A percentile compares a stretch with the other conserved stretches of the same genome.
phyloP scores from a whole-genome alignment of 1,140 invertebrate species.

The Pseudachorutes palmiensis region DNA sequence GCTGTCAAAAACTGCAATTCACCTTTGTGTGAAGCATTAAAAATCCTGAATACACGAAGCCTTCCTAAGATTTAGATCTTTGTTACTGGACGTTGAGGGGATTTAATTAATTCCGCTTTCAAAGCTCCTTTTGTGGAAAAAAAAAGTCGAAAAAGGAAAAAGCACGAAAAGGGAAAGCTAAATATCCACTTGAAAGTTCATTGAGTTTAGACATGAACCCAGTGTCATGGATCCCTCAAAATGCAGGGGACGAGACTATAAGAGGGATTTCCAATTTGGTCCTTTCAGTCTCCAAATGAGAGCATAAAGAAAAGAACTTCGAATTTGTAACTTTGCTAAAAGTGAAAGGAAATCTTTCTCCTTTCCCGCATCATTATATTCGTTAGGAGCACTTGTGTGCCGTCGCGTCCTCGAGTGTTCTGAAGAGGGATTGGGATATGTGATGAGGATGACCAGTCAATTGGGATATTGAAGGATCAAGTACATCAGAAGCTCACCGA shows the following conservation, averaged over 20 bases:
- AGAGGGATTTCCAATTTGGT: background rate
- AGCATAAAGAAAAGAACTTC: background rate
- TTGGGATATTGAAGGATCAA: constrained; percentile 1
- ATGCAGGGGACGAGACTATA: background rate
- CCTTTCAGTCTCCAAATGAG: background rate
- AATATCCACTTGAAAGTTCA: constrained; percentile 7
- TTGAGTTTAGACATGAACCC: background rate
- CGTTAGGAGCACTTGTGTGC: constrained; percentile 2
- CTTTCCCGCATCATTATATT: background rate
- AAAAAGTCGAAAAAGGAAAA: background rate
- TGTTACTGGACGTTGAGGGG: no score
- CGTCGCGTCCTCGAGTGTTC: background rate
- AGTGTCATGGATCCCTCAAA: constrained; percentile 2
- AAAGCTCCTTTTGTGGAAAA: background rate
- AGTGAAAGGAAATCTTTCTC: background rate
- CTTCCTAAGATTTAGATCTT: no score
- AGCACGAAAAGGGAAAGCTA: background rate
- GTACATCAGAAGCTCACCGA: background rate
- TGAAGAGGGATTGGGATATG: background rate
- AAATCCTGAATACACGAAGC: no score
- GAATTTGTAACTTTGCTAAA: background rate
- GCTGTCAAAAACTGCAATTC: no score
- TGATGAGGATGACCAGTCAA: constrained; percentile 13
- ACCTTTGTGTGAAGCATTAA: no score
- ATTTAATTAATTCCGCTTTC: background rate